Conservation (phyloP, 2,888 invertebrate genomes). For the Eristalis intricaria region DNA sequence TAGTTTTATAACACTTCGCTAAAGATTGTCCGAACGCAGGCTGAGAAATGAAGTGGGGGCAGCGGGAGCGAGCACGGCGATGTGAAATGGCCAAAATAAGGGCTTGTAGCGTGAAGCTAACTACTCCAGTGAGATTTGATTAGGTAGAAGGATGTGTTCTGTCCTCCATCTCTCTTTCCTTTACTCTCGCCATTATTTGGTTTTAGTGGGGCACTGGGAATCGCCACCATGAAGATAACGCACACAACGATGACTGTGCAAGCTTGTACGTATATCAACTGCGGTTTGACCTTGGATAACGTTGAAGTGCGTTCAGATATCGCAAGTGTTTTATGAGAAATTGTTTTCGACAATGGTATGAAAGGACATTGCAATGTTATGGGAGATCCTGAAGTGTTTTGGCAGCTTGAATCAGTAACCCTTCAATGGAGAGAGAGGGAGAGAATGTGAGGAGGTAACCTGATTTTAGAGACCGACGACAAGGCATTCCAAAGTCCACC, state of each 20-base stretch:
- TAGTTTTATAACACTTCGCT: slow-evolving; percentile 71
- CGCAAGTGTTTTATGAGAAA: neutral
- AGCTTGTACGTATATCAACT: neutral
- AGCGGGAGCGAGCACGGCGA: neutral
- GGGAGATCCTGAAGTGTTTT: neutral
- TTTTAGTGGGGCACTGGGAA: slow-evolving; percentile 50
- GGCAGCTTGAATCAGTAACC: too few relatives aligned
- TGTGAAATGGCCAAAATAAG: slow-evolving; percentile 20
- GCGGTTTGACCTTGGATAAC: slow-evolving; percentile 48
- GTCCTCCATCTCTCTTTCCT: neutral
- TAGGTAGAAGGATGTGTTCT: slow-evolving; percentile 60
- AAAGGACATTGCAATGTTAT: neutral
- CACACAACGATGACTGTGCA: neutral
- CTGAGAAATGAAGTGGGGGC: neutral
- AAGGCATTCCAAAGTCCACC: too few relatives aligned
- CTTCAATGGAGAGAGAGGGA: too few relatives aligned
- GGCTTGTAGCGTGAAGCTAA: slow-evolving; percentile 66
- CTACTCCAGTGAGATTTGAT: slow-evolving; percentile 69
- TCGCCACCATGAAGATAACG: slow-evolving; percentile 28
- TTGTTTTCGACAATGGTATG: neutral
- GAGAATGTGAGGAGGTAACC: too few relatives aligned
- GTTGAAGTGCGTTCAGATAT: neutral
- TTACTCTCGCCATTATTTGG: slow-evolving; percentile 50
- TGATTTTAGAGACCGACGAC: too few relatives aligned
- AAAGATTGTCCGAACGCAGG: slow-evolving; percentile 43